Evolutionary conservation across 2,113 vertebrate genomes (phyloP), one percentile per base, ranked within the genome.

Genomic region (Pterocles gutturalis): DNA sequence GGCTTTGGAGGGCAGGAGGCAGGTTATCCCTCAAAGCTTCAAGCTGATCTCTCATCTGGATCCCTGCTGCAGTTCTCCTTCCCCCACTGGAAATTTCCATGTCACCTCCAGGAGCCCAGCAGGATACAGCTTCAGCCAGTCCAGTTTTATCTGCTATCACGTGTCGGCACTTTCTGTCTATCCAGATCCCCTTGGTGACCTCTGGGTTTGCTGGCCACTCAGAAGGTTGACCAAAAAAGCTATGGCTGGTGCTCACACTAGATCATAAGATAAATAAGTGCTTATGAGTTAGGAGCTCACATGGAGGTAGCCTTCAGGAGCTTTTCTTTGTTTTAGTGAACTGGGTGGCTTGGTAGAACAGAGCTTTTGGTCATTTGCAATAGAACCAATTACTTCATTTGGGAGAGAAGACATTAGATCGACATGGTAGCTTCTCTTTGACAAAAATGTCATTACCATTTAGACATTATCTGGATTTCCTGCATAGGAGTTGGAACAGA

Each of bases 381-480:
- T 92, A 6, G 7, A 91, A 92, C 31, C 67, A 73, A 69, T 91
- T 95, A 76, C 46, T 91, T 93, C 31, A 64, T 82, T 91, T 87
- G 67, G 61, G 55, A 93, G 36, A 75, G 51, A 93, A 90, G 43
- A 54, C 34, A 49, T 86, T 92, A 82, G 64, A 86, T 55, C 45
- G 87, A n/a, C 60, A 83, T 69, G 76, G 94, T 95, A 96, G 90
- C 83, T 89, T 97, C 77, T 90, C 83, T 95, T 90, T 67, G 93
- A n/a, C 7, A 3, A 87, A 96, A 92, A 91, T 72, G 34, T 60
- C 83, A 4, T 69, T 93, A 45, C 64, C 76, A 36, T 95, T 89
- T 93, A 92, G 88, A 91, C 92, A 65, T 83, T 97, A 84, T 91
- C 72, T 92, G 66, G 65, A 58, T 92, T 93, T 93, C 83, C 92